Conservation (phyloP, 1,140 invertebrate genomes). For the Arion vulgaris region DNA sequence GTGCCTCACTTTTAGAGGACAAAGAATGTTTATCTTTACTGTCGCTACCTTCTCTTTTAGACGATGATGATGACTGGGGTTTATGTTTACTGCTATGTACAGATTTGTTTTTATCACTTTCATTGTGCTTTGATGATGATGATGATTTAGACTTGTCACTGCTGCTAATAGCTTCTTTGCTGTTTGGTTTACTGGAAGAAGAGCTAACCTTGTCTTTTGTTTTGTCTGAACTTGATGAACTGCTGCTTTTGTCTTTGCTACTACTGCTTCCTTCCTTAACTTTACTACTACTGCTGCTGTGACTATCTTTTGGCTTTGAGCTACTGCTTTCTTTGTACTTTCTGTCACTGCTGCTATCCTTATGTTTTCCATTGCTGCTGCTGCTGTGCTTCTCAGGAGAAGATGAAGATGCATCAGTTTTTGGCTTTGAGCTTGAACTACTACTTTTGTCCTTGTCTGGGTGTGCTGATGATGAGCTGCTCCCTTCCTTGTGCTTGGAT, state of each 20-base stretch:
- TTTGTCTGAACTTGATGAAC: slow-evolving; percentile 29
- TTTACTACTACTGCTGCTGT: slow-evolving; percentile 44
- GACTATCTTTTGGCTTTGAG: slow-evolving; percentile 46
- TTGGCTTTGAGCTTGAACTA: slow-evolving; percentile 39
- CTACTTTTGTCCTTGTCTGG: slow-evolving; percentile 74
- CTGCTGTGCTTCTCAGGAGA: slow-evolving; percentile 77
- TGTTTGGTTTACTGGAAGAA: slow-evolving; percentile 53
- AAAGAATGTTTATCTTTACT: slow-evolving; percentile 2
- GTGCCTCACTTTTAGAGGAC: slow-evolving; percentile 34
- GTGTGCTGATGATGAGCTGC: slow-evolving; percentile 74
- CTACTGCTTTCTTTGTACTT: slow-evolving; percentile 70
- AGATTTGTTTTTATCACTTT: slow-evolving; percentile 30
- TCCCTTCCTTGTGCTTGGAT: neutral
- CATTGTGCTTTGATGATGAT: slow-evolving; percentile 39
- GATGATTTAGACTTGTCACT: slow-evolving; percentile 40
- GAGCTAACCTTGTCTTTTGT: slow-evolving; percentile 39
- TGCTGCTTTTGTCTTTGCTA: slow-evolving; percentile 26
- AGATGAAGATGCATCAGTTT: slow-evolving; percentile 64
- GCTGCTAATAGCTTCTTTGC: slow-evolving; percentile 33
- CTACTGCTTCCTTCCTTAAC: slow-evolving; percentile 45
- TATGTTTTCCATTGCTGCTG: slow-evolving; percentile 62
- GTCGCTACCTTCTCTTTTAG: neutral
- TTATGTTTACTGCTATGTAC: slow-evolving; percentile 34
- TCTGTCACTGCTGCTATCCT: slow-evolving; percentile 61
- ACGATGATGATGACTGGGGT: slow-evolving; percentile 41